A percentile compares a stretch with the other conserved stretches of the same genome.
phyloP scores from a whole-genome alignment of 2,888 invertebrate genomes.

The Pyrochroa serraticornis region DNA sequence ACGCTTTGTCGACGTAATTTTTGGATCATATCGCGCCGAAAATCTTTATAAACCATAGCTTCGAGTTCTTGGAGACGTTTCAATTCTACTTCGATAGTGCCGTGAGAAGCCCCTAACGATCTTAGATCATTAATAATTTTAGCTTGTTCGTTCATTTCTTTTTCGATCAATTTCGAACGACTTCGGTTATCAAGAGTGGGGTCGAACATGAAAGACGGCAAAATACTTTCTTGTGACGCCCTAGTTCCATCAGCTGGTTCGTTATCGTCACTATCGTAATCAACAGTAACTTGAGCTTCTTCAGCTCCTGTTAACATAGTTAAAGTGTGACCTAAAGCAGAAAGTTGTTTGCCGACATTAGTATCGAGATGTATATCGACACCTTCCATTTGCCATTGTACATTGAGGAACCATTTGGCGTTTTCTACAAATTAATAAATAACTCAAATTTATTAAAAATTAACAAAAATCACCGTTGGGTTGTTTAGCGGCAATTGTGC shows the following conservation, averaged over 20 bases:
- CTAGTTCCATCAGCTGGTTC: conserved; percentile 69
- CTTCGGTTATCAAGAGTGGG: conserved; percentile 79
- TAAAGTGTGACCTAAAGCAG: conserved; percentile 91
- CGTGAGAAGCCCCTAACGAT: conserved; percentile 72
- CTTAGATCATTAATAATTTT: conserved; percentile 91
- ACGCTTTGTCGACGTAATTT: conserved; percentile 84
- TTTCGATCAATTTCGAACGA: conserved; percentile 91
- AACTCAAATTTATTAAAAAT: conserved; percentile 4
- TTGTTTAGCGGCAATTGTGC: conserved; percentile 87
- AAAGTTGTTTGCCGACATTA: conserved; percentile 94
- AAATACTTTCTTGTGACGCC: conserved; percentile 73
- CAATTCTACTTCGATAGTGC: conserved; percentile 91
- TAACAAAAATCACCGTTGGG: conserved; percentile 63
- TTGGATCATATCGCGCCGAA: conserved; percentile 91
- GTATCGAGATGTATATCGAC: conserved; percentile 96
- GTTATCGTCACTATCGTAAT: conserved; percentile 76
- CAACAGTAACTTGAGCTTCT: conserved; percentile 64
- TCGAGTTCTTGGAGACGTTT: conserved; percentile 91
- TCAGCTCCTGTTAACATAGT: conserved; percentile 94
- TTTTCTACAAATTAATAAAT: conserved; percentile 67
- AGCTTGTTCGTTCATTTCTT: conserved; percentile 97
- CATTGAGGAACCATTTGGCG: conserved; percentile 97
- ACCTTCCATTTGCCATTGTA: conserved; percentile 99
- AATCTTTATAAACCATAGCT: conserved; percentile 92
- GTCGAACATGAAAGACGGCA: conserved; percentile 86